These are phyloP conservation scores for Melanostoma mellinum DNA, from an alignment of 2,888 invertebrate species.

Conservation along the genomic window DNA sequence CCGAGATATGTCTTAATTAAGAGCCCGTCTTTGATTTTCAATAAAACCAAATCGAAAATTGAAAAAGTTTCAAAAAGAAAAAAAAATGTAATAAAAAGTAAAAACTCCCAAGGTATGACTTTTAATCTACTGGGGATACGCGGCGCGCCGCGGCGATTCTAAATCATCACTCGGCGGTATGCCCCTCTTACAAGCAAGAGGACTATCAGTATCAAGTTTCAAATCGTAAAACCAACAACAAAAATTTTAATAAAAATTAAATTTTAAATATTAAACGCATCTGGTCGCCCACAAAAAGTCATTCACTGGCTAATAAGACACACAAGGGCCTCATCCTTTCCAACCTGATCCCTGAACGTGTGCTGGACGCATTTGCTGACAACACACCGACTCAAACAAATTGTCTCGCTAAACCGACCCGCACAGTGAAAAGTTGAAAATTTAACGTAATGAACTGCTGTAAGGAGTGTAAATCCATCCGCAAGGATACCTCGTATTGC, in stretches of 20 bases:
- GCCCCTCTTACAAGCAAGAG: conserved; percentile 2
- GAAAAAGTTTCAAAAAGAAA: conserved; percentile 56
- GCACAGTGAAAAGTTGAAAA: conserved; percentile 77
- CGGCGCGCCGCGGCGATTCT: not conserved
- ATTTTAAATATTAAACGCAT: conserved; percentile 73
- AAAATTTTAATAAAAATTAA: conserved; percentile 71
- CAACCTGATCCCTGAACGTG: conserved; percentile 56
- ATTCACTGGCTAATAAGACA: conserved; percentile 60
- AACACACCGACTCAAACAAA: conserved; percentile 49
- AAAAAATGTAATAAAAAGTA: conserved; percentile 4
- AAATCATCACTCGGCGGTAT: conserved; percentile 57
- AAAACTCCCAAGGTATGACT: conserved; percentile 60
- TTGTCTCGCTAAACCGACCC: conserved; percentile 39
- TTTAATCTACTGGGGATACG: conserved; percentile 44
- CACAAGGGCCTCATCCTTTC: conserved; percentile 41
- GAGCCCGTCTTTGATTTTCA: conserved; percentile 44
- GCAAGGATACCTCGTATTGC: conserved; percentile 26
- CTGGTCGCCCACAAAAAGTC: conserved; percentile 66
- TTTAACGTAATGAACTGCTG: conserved; percentile 80
- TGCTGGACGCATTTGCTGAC: conserved; percentile 70
- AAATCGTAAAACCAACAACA: conserved; percentile 32
- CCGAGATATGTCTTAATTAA: conserved; percentile 64
- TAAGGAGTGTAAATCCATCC: conserved; percentile 75
- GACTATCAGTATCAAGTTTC: conserved; percentile 47
- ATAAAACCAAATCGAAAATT: conserved; percentile 65